Evolutionary conservation across 2,888 invertebrate genomes (phyloP).

Genomic region (Tanypteryx hageni): DNA sequence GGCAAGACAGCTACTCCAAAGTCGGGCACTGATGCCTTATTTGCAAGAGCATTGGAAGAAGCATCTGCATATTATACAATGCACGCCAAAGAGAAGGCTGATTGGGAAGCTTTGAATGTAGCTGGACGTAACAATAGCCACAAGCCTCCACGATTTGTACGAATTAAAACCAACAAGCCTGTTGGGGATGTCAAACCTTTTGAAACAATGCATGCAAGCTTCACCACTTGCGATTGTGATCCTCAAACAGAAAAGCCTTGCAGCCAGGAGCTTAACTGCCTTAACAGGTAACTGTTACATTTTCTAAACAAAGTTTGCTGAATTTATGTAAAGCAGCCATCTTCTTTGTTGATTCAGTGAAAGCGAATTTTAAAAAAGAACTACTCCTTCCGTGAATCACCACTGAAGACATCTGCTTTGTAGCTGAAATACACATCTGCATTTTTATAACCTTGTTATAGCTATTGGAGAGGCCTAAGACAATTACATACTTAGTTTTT

Average conservation of each 20-base stretch:
- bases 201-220: conserved; percentile 79
- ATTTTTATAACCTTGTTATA: too few relatives aligned
- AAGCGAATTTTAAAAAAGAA: too few relatives aligned
- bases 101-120: conserved; percentile 67
- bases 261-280: conserved; percentile 88
- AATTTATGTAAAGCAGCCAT: background rate
- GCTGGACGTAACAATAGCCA: conserved; percentile 70
- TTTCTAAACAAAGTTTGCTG: conserved; percentile 13
- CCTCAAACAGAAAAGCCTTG: conserved; percentile 86
- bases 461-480: too few relatives aligned
- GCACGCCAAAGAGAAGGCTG: conserved; percentile 76
- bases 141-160: conserved; percentile 86
- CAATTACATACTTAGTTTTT: too few relatives aligned
- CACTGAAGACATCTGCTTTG: too few relatives aligned
- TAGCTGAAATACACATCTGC: too few relatives aligned
- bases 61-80: conserved; percentile 84
- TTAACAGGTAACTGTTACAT: conserved; percentile 88
- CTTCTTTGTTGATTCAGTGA: too few relatives aligned
- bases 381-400: too few relatives aligned
- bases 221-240: conserved; percentile 88
- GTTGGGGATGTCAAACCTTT: conserved; percentile 79
- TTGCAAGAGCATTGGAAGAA: conserved; percentile 85
- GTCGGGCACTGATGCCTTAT: conserved; percentile 81
- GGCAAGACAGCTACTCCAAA: conserved; percentile 70
- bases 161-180: conserved; percentile 79